Evolutionary conservation across 2,888 invertebrate species (phyloP), one percentile per base, ranked within the genome.

Genomic region (Patella depressa): DNA sequence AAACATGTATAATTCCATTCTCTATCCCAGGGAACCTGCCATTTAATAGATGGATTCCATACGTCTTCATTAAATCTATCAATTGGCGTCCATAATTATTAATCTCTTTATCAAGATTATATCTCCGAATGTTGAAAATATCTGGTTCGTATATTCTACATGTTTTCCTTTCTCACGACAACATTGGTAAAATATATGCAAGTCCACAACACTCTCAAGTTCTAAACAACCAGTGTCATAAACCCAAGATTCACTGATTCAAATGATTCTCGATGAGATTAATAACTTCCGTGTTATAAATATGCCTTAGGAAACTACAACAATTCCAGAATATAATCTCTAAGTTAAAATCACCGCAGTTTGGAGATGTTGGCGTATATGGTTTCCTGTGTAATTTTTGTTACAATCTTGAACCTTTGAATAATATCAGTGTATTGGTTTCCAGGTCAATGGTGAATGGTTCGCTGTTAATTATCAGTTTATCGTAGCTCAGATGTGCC

Each of bases 11-110:
- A 59, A 59, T 59, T 59, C 17, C 65, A 19, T 19, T n/a, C 65
- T 17, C 9, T 15, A 12, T 65, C 65, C 9, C 17, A 65, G 59
- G 57, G 57, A 57, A 57, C n/a, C 57, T 15, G 17, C 17, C 57
- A 15, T 57, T 57, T 57, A 57, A 15, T 17, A 57, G 15, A n/a
- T 57, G 17, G 57, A 57, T 57, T 15, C 17, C 15, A 4, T 17
- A 57, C n/a, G n/a, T 57, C n/a, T 57, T 57, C 17, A 15, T 5
- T 17, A 57, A 17, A 57, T 57, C 57, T 57, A 57, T 57, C 15
- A 57, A n/a, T 57, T n/a, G 57, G 7, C 57, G 57, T 57, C 57
- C 57, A 57, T 57, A 57, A 57, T 57, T 57, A 57, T 57, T 57
- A 7, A 57, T 57, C 7, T 57, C 57, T 17, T 57, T 57, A n/a